phyloP scores from a whole-genome alignment of 2,888 invertebrate species.

The Bombylius major region DNA sequence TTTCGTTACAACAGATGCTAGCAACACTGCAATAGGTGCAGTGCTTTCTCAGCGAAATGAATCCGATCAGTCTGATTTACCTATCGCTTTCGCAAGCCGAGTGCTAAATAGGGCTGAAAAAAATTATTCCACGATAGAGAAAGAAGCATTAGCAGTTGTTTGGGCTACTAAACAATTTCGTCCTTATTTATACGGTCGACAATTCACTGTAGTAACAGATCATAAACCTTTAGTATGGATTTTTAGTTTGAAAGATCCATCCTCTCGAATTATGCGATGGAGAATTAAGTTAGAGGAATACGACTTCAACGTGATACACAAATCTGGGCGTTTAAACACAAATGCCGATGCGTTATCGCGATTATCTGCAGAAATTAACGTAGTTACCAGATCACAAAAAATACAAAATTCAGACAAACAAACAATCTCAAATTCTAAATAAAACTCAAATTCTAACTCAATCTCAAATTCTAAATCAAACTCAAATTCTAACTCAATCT shows the following conservation, averaged over 20 bases:
- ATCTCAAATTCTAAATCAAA: too few relatives aligned
- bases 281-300: slow-evolving; percentile 20
- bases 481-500: too few relatives aligned
- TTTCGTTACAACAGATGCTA: slow-evolving; percentile 22
- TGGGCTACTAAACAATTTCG: slow-evolving; percentile 17
- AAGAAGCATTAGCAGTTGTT: slow-evolving; percentile 17
- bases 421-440: too few relatives aligned
- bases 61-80: slow-evolving; percentile 11
- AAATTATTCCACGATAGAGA: slow-evolving; percentile 19
- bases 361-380: neutral
- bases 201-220: slow-evolving; percentile 20
- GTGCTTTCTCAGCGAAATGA: slow-evolving; percentile 17
- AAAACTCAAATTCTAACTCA: too few relatives aligned
- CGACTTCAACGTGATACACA: slow-evolving; percentile 18
- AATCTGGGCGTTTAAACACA: slow-evolving; percentile 14
- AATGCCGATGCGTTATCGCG: slow-evolving; percentile 12
- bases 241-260: slow-evolving; percentile 17
- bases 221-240: slow-evolving; percentile 20
- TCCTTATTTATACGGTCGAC: slow-evolving; percentile 19
- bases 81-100: slow-evolving; percentile 19
- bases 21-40: slow-evolving; percentile 17
- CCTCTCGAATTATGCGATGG: slow-evolving; percentile 19
- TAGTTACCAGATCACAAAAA: too few relatives aligned
- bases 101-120: slow-evolving; percentile 17
- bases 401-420: too few relatives aligned